These are phyloP conservation scores for Dorcus parallelipipedus DNA, from an alignment of 2,888 invertebrate species.

Conservation along the genomic window DNA sequence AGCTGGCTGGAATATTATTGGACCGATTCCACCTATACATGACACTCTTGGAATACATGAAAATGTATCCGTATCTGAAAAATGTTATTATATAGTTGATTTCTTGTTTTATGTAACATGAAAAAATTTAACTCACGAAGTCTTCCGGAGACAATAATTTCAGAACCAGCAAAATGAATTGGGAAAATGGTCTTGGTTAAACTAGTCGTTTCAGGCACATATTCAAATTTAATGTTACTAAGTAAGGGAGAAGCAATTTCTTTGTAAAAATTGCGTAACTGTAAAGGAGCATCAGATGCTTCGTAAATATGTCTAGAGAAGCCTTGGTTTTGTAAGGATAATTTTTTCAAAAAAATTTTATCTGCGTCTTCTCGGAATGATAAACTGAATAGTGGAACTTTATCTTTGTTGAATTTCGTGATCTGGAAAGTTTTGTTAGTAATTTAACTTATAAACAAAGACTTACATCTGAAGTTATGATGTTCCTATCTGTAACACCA, in stretches of 20 bases:
- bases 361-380: slow-evolving; percentile 72
- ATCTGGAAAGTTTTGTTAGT: slow-evolving; percentile 9
- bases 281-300: slow-evolving; percentile 52
- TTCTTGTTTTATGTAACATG: background rate
- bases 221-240: background rate
- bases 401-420: slow-evolving; percentile 41
- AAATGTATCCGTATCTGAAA: background rate
- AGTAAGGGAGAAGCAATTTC: background rate
- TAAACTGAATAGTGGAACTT: slow-evolving; percentile 58
- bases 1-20: slow-evolving; percentile 33
- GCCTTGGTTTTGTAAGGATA: slow-evolving; percentile 64
- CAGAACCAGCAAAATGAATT: slow-evolving; percentile 61
- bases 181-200: slow-evolving; percentile 51
- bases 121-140: slow-evolving; percentile 25
- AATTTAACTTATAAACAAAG: slow-evolving; percentile 33
- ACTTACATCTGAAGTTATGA: slow-evolving; percentile 52
- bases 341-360: slow-evolving; percentile 61
- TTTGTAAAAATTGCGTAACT: slow-evolving; percentile 39
- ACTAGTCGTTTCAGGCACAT: background rate
- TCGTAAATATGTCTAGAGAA: slow-evolving; percentile 70
- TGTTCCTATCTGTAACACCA: slow-evolving; percentile 53
- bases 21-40: slow-evolving; percentile 29
- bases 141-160: slow-evolving; percentile 61
- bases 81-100: no score
- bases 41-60: slow-evolving; percentile 20